Evolutionary conservation across 2,113 vertebrate genomes (phyloP).

Genomic region (Phaetusa simplex): DNA sequence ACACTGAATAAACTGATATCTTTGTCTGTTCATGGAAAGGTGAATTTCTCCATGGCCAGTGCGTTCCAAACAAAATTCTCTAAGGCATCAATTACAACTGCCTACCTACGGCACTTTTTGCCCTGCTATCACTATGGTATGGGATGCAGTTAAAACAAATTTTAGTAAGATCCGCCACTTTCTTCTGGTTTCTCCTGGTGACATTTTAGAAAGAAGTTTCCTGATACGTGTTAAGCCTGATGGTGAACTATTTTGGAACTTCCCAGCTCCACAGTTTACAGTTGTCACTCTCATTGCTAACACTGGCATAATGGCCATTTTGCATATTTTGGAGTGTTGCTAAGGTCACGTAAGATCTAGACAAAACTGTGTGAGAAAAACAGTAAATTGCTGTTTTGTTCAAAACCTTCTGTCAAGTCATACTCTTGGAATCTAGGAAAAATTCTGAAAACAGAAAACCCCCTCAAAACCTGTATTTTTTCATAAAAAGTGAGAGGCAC

Average conservation of each 20-base stretch:
- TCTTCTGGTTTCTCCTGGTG: background rate
- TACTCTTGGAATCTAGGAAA: background rate
- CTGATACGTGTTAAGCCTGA: background rate
- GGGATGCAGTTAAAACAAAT: background rate
- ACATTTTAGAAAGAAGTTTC: background rate
- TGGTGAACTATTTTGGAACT: background rate
- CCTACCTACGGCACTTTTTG: background rate
- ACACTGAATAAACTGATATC: slow-evolving; percentile 23
- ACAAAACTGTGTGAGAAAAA: background rate
- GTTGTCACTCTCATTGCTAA: background rate
- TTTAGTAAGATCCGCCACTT: background rate
- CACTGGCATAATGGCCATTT: background rate
- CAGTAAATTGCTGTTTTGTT: background rate
- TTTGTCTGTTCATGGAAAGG: slow-evolving; percentile 31
- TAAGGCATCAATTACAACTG: background rate
- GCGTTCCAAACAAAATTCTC: background rate
- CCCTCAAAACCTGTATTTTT: background rate
- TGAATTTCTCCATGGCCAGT: background rate
- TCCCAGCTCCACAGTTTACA: background rate
- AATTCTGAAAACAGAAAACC: background rate
- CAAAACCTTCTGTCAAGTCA: background rate
- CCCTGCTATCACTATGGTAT: background rate
- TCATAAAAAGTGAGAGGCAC: background rate
- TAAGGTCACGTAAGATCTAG: slow-evolving; percentile 2
- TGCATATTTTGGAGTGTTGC: background rate